Conservation (phyloP, 2,113 vertebrate genomes). For the Aramus guarauna region DNA sequence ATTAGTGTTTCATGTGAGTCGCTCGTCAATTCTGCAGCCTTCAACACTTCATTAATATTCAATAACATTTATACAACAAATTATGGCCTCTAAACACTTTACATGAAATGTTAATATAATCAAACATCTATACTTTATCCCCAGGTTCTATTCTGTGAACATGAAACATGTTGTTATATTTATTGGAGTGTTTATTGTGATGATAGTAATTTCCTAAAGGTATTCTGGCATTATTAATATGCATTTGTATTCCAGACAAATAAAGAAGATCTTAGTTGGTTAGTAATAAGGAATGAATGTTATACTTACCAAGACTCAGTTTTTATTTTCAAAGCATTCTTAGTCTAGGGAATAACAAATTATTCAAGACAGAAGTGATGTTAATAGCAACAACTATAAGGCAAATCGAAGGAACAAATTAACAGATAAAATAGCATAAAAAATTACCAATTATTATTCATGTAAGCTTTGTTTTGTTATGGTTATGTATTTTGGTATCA, state of each 20-base stretch:
- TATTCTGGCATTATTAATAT: neutral
- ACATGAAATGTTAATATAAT: neutral
- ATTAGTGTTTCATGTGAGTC: neutral
- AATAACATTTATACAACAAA: conserved; percentile 2
- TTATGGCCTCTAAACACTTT: neutral
- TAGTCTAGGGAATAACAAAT: conserved; percentile 6
- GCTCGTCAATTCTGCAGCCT: neutral
- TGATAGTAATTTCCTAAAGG: neutral
- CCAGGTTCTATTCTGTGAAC: neutral
- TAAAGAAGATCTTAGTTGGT: neutral
- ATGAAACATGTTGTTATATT: neutral
- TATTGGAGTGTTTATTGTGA: neutral
- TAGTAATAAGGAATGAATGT: neutral
- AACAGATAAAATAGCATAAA: neutral
- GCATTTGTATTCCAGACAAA: neutral
- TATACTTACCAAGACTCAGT: neutral
- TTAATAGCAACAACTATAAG: neutral
- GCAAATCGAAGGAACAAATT: conserved; percentile 2
- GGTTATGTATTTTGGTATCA: neutral
- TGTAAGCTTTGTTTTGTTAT: neutral
- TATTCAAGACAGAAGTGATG: neutral
- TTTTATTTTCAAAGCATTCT: conserved; percentile 10
- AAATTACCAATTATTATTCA: neutral
- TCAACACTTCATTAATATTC: neutral
- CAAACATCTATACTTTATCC: neutral